Conservation (phyloP, 2,797 vertebrate genomes). For the Alectoris magna region DNA sequence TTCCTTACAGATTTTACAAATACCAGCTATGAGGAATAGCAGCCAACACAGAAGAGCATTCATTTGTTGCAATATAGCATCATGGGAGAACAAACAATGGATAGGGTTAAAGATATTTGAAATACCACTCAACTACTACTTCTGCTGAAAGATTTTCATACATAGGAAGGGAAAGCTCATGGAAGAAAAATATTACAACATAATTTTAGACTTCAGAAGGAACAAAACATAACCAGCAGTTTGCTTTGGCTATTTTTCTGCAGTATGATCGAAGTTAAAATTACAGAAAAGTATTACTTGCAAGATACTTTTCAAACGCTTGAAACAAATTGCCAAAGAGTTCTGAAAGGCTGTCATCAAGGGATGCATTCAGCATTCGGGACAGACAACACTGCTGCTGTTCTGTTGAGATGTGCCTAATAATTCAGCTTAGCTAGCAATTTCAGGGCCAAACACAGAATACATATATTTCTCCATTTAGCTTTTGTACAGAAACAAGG, state of each 20-base stretch:
- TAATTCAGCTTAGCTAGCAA: background rate
- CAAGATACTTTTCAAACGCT: background rate
- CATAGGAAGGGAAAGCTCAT: background rate
- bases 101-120: background rate
- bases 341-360: background rate
- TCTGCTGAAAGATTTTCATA: background rate
- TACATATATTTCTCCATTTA: background rate
- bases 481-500: background rate
- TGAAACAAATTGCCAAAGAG: background rate
- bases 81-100: background rate
- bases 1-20: background rate
- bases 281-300: constrained; percentile 1
- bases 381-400: background rate
- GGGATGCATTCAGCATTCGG: background rate
- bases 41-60: background rate
- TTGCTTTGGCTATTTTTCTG: constrained; percentile 9
- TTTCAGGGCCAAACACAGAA: background rate
- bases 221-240: background rate
- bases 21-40: background rate
- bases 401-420: background rate
- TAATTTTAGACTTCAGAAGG: background rate
- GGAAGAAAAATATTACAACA: background rate
- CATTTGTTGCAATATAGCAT: background rate
- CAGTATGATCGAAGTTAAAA: background rate
- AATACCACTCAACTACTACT: background rate